These are phyloP conservation scores for Ganaspis brasiliensis DNA, from an alignment of 2,888 invertebrate species.

Conservation along the genomic window DNA sequence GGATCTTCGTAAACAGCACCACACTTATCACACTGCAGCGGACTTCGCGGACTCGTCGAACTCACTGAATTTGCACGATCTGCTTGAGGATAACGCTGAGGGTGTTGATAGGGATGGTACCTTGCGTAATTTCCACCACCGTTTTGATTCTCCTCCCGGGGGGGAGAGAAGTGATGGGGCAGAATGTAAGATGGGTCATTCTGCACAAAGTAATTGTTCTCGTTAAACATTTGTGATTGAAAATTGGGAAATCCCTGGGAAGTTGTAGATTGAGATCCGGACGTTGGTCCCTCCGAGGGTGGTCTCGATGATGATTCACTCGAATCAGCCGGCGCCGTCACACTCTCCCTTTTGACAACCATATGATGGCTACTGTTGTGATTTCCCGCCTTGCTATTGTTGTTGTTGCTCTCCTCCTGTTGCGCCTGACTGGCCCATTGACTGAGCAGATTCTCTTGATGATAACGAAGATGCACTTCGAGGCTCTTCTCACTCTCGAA, in stretches of 20 bases:
- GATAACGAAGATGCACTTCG: slow-evolving; percentile 90
- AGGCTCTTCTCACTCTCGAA: slow-evolving; percentile 89
- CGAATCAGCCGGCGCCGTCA: slow-evolving; percentile 87
- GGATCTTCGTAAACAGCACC: slow-evolving; percentile 90
- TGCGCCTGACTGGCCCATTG: slow-evolving; percentile 86
- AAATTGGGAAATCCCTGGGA: slow-evolving; percentile 63
- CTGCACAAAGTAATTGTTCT: slow-evolving; percentile 72
- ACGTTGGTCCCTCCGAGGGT: slow-evolving; percentile 84
- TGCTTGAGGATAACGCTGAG: slow-evolving; percentile 58
- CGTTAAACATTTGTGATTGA: slow-evolving; percentile 70
- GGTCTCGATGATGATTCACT: slow-evolving; percentile 84
- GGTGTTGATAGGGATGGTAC: slow-evolving; percentile 81
- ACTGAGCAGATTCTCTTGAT: slow-evolving; percentile 88
- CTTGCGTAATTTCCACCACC: slow-evolving; percentile 66
- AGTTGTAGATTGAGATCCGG: slow-evolving; percentile 84
- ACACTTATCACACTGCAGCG: slow-evolving; percentile 91
- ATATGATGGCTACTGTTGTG: slow-evolving; percentile 81
- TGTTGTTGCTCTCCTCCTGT: slow-evolving; percentile 86
- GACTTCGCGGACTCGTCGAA: slow-evolving; percentile 87
- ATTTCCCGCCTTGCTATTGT: slow-evolving; percentile 80
- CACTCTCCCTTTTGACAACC: slow-evolving; percentile 81
- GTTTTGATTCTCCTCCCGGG: slow-evolving; percentile 81
- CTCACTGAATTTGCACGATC: slow-evolving; percentile 77
- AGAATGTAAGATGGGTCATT: slow-evolving; percentile 74
- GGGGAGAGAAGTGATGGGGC: slow-evolving; percentile 81